phyloP scores from a whole-genome alignment of 2,888 invertebrate species.

The Aphelenchoides bicaudatus region DNA sequence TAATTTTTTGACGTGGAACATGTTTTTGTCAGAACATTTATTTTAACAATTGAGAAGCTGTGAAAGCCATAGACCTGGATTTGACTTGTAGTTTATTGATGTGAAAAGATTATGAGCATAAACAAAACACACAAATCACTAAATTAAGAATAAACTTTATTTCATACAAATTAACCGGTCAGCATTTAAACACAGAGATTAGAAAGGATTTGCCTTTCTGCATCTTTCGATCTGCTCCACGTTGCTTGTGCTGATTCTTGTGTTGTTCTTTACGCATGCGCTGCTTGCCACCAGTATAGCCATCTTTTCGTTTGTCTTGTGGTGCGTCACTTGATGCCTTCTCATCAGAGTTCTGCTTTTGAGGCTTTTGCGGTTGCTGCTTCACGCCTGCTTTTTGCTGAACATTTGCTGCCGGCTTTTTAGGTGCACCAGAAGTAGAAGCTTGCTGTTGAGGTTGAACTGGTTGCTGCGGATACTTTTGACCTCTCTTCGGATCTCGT shows the following conservation, averaged over 20 bases:
- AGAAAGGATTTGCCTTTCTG: slow-evolving; percentile 6
- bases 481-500: neutral
- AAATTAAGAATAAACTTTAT: no score
- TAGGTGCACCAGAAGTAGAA: neutral
- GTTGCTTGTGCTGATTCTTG: slow-evolving; percentile 22
- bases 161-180: no score
- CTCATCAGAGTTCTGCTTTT: neutral
- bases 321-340: neutral
- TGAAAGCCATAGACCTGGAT: no score
- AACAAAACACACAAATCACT: no score
- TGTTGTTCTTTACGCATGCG: slow-evolving; percentile 22
- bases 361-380: neutral
- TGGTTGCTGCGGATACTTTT: neutral
- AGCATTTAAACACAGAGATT: neutral
- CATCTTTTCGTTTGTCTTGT: slow-evolving; percentile 11
- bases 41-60: no score
- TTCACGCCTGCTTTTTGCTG: neutral
- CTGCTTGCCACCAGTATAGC: slow-evolving; percentile 24
- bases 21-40: no score
- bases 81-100: no score
- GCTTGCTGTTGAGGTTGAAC: neutral
- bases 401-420: no score
- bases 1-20: no score
- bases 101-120: no score
- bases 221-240: slow-evolving; percentile 9